A percentile compares a stretch with the other conserved stretches of the same genome.
Evolutionary conservation across 2,797 vertebrate species (phyloP).

Genomic region (Galago senegalensis): DNA sequence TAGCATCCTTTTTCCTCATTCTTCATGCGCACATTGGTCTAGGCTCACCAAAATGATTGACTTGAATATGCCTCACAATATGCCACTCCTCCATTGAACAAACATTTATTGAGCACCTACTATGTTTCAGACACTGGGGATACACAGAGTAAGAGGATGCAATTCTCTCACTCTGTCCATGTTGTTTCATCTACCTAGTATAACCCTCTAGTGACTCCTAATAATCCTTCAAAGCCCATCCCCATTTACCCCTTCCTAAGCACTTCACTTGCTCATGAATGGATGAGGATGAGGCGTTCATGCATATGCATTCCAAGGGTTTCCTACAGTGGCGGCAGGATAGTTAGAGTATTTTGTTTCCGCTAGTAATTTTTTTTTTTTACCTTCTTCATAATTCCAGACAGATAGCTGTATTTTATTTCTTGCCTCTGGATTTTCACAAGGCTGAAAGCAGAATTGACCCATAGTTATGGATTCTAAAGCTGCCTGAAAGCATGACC

Average conservation of each 20-base stretch:
- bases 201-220: not conserved
- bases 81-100: not conserved
- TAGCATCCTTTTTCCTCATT: not conserved
- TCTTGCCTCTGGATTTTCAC: conserved; percentile 3
- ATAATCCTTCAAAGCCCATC: not conserved
- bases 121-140: not conserved
- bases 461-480: not conserved
- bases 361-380: not conserved
- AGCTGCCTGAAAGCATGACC: not conserved
- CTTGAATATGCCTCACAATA: not conserved
- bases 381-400: not conserved
- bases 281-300: not conserved
- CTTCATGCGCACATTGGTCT: not conserved
- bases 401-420: not conserved
- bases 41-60: not conserved
- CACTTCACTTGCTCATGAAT: not conserved
- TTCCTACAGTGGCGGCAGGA: not conserved
- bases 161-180: not conserved
- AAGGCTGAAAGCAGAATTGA: not conserved
- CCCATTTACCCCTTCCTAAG: not conserved
- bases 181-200: not conserved
- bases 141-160: not conserved
- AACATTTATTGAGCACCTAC: not conserved
- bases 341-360: not conserved
- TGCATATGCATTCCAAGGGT: not conserved